Percentiles rank a stretch among this genome's conserved stretches.
These are phyloP conservation scores for Euproctis similis DNA, from an alignment of 2,888 invertebrate species.

Conservation along the genomic window DNA sequence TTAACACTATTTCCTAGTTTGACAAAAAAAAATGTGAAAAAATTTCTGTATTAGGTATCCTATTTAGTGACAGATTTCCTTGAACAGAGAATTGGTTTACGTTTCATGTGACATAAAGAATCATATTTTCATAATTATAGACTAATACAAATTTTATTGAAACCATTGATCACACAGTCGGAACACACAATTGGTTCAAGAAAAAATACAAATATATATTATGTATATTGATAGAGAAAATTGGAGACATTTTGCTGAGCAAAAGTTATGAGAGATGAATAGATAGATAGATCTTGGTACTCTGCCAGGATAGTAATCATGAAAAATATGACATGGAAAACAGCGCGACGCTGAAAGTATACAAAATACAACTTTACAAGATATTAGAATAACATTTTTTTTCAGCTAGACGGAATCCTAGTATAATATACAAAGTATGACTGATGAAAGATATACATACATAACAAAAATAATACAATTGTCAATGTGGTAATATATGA, in stretches of 20 bases:
- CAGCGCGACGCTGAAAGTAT: constrained; percentile 58
- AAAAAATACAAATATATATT: too few relatives aligned
- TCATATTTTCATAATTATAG: too few relatives aligned
- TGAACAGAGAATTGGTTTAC: too few relatives aligned
- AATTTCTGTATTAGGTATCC: too few relatives aligned
- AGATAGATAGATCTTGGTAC: constrained; percentile 60
- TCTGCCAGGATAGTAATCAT: constrained; percentile 66
- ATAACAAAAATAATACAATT: too few relatives aligned
- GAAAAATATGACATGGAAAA: constrained; percentile 60
- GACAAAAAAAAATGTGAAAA: constrained; percentile 19
- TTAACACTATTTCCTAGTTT: constrained; percentile 27
- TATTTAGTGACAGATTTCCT: too few relatives aligned
- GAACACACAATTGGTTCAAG: too few relatives aligned
- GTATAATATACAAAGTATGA: constrained; percentile 15
- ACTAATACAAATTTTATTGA: too few relatives aligned
- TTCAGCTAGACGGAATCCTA: constrained; percentile 39
- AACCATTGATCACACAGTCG: too few relatives aligned
- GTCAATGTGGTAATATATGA: background rate
- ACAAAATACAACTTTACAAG: constrained; percentile 52
- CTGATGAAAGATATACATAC: background rate
- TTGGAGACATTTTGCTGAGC: constrained; percentile 39
- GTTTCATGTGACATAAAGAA: too few relatives aligned
- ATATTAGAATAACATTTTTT: too few relatives aligned
- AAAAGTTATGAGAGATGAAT: constrained; percentile 63
- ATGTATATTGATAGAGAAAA: constrained; percentile 33